Base-by-base conservation (phyloP, 2,113 vertebrate genomes). In the Corythaixoides concolor region DNA sequence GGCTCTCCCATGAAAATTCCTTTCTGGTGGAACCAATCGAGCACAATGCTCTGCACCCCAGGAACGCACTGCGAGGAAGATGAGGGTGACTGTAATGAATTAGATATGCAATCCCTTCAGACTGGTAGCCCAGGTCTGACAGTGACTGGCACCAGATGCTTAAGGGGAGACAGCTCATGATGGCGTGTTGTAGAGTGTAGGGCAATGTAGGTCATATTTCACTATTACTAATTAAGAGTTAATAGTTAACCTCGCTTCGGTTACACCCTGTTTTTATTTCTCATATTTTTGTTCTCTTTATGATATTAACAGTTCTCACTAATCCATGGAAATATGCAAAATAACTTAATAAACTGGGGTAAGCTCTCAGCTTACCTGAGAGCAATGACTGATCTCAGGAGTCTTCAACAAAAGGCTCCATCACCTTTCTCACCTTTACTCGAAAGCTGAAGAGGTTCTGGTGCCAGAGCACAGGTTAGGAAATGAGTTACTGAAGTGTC, bases 1-100 rank as follows among this genome's bases (percentile, higher is more conserved):
- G 91, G 4, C 82, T 92, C 74, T 85, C 12, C 91, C 95, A 7
- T 95, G 95, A 90, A 95, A 96, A 97, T 96, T 79, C 81, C 91
- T 94, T n/a, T 66, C 26, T 41, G 89, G 91, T 95, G 89, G 96
- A 95, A 93, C 89, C 66, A 66, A 85, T 79, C 0, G 74, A 73
- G 81, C 66, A 95, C 94, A 95, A 91, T 66, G 84, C 37, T 33
- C 20, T 20, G 73, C 84, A n/a, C 39, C 32, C 73, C 66, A 6
- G 95, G 93, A 95, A 28, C 18, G 3, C 66, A 37, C 67, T 2
- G 5, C 0, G 30, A 91, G 81, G 75, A 83, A 80, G 91, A 19
- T 6, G 55, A 89, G 84, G 91, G 35, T 63, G 89, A 27, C 87
- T 75, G 89, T 43, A 67, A 58, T 82, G 89, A 67, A 90, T 80